phyloP scores from a whole-genome alignment of 2,888 invertebrate species.

The Busseola fusca region DNA sequence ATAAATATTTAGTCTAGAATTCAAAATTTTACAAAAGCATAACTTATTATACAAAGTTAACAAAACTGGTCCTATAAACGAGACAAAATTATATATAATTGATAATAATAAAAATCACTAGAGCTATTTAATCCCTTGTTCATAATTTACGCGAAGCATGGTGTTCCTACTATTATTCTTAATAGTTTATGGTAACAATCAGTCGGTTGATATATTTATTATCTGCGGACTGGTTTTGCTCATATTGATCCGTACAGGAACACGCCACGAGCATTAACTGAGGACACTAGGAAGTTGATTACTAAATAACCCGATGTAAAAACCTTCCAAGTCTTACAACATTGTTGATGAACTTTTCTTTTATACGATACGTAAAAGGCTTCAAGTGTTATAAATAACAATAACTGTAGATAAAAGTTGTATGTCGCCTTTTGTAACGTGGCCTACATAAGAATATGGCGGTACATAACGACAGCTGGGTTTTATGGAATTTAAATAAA shows the following conservation, averaged over 20 bases:
- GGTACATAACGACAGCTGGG: slow-evolving; percentile 80
- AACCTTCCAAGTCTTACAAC: slow-evolving; percentile 35
- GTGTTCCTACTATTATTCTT: slow-evolving; percentile 51
- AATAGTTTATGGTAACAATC: slow-evolving; percentile 56
- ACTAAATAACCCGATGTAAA: slow-evolving; percentile 44
- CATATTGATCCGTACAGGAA: slow-evolving; percentile 50
- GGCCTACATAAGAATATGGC: slow-evolving; percentile 78
- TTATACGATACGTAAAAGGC: slow-evolving; percentile 61
- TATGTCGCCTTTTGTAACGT: slow-evolving; percentile 69
- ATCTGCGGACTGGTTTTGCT: slow-evolving; percentile 55
- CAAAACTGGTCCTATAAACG: slow-evolving; percentile 6
- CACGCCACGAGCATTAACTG: slow-evolving; percentile 28
- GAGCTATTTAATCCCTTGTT: slow-evolving; percentile 28
- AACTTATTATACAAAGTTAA: slow-evolving; percentile 2
- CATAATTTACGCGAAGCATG: slow-evolving; percentile 40
- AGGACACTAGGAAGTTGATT: slow-evolving; percentile 51
- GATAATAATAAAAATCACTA: slow-evolving; percentile 43
- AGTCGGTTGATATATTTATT: slow-evolving; percentile 52
- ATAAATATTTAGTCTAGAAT: too few relatives aligned
- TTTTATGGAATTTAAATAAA: slow-evolving; percentile 87
- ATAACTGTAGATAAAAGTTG: slow-evolving; percentile 73
- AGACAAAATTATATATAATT: slow-evolving; percentile 22
- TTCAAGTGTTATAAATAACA: slow-evolving; percentile 70
- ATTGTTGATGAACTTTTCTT: slow-evolving; percentile 66
- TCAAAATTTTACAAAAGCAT: background rate